phyloP scores from a whole-genome alignment of 2,888 invertebrate genomes.

The Melangyna quadrimaculata region DNA sequence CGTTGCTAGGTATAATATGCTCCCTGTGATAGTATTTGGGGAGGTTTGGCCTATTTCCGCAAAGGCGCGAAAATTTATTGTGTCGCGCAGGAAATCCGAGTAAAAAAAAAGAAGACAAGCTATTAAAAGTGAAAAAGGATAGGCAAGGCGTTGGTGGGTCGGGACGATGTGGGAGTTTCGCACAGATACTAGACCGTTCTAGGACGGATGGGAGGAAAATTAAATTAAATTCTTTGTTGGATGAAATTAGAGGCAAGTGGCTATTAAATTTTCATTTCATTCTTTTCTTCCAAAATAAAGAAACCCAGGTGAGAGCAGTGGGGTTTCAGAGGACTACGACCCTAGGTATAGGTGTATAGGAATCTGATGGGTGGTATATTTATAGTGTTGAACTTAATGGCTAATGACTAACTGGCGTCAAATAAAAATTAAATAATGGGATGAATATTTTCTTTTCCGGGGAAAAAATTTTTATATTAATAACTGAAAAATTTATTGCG shows the following conservation, averaged over 20 bases:
- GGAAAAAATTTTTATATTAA: conserved; percentile 66
- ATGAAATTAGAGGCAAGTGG: conserved; percentile 69
- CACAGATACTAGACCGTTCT: neutral
- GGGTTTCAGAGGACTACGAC: neutral
- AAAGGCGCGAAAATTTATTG: conserved; percentile 63
- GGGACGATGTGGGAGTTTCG: neutral
- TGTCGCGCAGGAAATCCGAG: conserved; percentile 54
- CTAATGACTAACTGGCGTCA: conserved; percentile 70
- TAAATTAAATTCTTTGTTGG: conserved; percentile 71
- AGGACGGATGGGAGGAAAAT: conserved; percentile 44
- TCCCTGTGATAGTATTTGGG: conserved; percentile 2
- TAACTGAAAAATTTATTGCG: conserved; percentile 66
- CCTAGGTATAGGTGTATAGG: no score
- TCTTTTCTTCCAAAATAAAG: conserved; percentile 23
- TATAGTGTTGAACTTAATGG: conserved; percentile 58
- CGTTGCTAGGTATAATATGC: neutral
- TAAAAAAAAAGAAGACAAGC: conserved; percentile 22
- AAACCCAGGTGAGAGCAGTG: conserved; percentile 58
- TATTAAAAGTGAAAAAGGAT: neutral
- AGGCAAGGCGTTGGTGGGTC: neutral
- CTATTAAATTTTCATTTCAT: conserved; percentile 69
- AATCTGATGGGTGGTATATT: neutral
- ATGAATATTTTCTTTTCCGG: conserved; percentile 54
- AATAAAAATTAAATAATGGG: conserved; percentile 69
- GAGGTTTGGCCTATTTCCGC: conserved; percentile 8